phyloP scores from a whole-genome alignment of 2,113 vertebrate genomes.

The Rhinolophus ferrumequinum region DNA sequence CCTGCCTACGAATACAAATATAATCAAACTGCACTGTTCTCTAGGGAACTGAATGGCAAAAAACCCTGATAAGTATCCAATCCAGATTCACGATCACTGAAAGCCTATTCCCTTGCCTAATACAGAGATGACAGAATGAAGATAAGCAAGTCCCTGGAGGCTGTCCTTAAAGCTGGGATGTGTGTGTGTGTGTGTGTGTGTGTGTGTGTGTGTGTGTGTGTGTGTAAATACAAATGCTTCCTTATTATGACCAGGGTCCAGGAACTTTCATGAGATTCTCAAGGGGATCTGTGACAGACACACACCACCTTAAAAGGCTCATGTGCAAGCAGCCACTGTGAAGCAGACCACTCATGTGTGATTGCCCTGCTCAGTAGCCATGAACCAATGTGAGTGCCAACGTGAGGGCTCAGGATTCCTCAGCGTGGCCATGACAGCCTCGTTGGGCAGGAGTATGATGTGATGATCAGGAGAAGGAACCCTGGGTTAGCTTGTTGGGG shows the following conservation, averaged over 20 bases:
- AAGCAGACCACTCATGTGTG: too few relatives aligned
- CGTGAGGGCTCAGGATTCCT: neutral
- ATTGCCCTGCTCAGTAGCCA: neutral
- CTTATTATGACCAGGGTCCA: neutral
- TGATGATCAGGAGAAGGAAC: neutral
- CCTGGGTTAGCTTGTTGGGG: neutral
- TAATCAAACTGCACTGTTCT: conserved; percentile 74
- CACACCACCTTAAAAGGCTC: neutral
- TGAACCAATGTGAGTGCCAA: neutral
- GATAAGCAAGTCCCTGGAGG: neutral
- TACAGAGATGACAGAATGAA: conserved; percentile 30
- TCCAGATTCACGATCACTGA: conserved; percentile 38
- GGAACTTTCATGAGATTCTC: neutral
- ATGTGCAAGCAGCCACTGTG: neutral
- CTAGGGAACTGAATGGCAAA: conserved; percentile 31
- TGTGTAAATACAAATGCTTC: conserved; percentile 14
- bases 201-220: neutral
- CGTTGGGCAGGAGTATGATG: neutral
- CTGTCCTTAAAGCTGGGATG: neutral
- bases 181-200: neutral
- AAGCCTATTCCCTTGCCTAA: neutral
- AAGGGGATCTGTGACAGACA: neutral
- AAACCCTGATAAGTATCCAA: neutral
- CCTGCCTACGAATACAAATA: conserved; percentile 72
- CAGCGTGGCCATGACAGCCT: neutral